Evolutionary conservation across 2,797 vertebrate genomes (phyloP).

Genomic region (Amblyraja radiata): DNA sequence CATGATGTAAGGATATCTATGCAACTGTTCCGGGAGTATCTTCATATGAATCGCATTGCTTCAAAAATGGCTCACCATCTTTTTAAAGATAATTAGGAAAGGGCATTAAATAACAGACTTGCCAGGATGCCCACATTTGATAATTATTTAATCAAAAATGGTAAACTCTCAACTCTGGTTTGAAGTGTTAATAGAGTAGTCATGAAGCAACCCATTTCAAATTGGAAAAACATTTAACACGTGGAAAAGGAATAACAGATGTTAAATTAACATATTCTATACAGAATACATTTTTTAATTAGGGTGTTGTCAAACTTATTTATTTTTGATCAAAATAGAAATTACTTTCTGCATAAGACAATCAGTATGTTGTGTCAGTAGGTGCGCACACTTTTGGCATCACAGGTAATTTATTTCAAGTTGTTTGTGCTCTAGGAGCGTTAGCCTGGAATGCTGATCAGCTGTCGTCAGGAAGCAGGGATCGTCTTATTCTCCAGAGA

Average conservation of each 20-base stretch:
- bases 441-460: conserved; percentile 97
- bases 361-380: not conserved
- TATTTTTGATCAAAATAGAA: not conserved
- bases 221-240: conserved; percentile 10
- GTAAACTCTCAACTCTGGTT: not conserved
- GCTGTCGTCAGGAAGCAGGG: conserved; percentile 88
- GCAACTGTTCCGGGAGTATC: too few species aligned
- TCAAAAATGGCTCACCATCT: too few species aligned
- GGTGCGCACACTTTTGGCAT: not conserved
- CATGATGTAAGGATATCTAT: too few species aligned
- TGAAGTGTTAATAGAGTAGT: not conserved
- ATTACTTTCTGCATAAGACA: not conserved
- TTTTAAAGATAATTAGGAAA: too few species aligned
- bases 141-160: too few species aligned
- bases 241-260: not conserved
- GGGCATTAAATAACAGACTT: too few species aligned
- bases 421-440: conserved; percentile 63
- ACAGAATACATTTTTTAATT: not conserved
- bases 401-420: not conserved
- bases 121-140: too few species aligned
- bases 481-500: conserved; percentile 90
- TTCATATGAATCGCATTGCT: too few species aligned
- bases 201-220: not conserved
- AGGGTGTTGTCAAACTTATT: not conserved
- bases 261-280: not conserved